These are phyloP conservation scores for Microdon myrmicae DNA, from an alignment of 2,888 invertebrate species.

Conservation along the genomic window DNA sequence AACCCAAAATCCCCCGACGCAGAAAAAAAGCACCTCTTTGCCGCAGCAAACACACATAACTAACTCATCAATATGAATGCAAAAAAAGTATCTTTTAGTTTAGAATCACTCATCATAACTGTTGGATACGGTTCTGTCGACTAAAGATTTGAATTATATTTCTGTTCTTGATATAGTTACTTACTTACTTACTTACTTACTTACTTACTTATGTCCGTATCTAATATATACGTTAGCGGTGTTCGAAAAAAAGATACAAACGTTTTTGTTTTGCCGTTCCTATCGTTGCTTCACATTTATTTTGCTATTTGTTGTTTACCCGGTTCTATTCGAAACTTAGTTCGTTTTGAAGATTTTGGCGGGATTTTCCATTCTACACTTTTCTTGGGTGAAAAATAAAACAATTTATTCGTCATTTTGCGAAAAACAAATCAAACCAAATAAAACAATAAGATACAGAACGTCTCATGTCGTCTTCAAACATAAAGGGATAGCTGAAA, in stretches of 20 bases:
- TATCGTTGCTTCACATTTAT: slow-evolving; percentile 7
- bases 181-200: too few species aligned
- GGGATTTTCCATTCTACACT: slow-evolving; percentile 49
- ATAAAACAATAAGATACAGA: slow-evolving; percentile 39
- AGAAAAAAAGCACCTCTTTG: slow-evolving; percentile 17
- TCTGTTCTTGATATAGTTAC: slow-evolving; percentile 19
- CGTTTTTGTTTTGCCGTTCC: slow-evolving; percentile 14
- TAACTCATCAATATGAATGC: slow-evolving; percentile 48
- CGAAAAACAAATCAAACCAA: slow-evolving; percentile 6
- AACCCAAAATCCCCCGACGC: slow-evolving; percentile 29
- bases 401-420: slow-evolving; percentile 36
- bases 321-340: slow-evolving; percentile 43
- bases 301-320: slow-evolving; percentile 24
- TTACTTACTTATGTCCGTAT: too few species aligned
- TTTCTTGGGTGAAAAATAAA: slow-evolving; percentile 25
- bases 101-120: slow-evolving; percentile 51
- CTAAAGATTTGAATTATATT: slow-evolving; percentile 33
- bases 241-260: too few species aligned
- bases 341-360: slow-evolving; percentile 48
- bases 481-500: slow-evolving; percentile 39
- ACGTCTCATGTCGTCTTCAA: slow-evolving; percentile 33
- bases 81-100: slow-evolving; percentile 50
- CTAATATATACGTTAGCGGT: slow-evolving; percentile 18
- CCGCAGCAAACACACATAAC: slow-evolving; percentile 19
- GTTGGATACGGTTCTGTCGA: slow-evolving; percentile 46